phyloP scores from a whole-genome alignment of 2,113 vertebrate genomes.

The Albula glossodonta region DNA sequence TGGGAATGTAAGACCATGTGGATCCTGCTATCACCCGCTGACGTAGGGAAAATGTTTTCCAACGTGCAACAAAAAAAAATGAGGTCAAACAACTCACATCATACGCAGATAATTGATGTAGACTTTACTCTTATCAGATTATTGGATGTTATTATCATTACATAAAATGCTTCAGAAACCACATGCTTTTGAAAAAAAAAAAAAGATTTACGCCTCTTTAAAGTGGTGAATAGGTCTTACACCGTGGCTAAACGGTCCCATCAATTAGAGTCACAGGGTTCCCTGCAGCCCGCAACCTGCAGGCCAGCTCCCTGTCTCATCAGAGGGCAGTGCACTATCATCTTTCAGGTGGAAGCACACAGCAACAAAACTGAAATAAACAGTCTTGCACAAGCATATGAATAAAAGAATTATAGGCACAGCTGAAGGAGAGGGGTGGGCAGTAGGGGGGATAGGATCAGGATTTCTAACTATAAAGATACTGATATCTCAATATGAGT shows the following conservation, averaged over 20 bases:
- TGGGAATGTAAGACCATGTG: neutral
- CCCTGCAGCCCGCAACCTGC: neutral
- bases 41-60: neutral
- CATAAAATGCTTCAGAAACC: neutral
- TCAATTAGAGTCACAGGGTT: constrained; percentile 15
- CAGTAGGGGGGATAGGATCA: constrained; percentile 40
- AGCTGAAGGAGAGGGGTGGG: constrained; percentile 53
- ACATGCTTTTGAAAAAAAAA: neutral
- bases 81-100: neutral
- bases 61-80: neutral
- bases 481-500: constrained; percentile 68
- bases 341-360: constrained; percentile 54
- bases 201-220: neutral
- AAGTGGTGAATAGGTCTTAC: constrained; percentile 2
- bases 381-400: constrained; percentile 45
- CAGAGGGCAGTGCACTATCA: constrained; percentile 37
- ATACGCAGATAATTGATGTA: neutral
- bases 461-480: constrained; percentile 70
- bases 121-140: neutral
- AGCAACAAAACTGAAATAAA: constrained; percentile 57
- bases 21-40: neutral
- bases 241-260: neutral
- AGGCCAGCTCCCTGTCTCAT: neutral
- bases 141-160: neutral
- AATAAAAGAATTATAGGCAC: constrained; percentile 65